A percentile compares a stretch with the other conserved stretches of the same genome.
Evolutionary conservation across 2,113 vertebrate genomes (phyloP).

Genomic region (Halcyon senegalensis): DNA sequence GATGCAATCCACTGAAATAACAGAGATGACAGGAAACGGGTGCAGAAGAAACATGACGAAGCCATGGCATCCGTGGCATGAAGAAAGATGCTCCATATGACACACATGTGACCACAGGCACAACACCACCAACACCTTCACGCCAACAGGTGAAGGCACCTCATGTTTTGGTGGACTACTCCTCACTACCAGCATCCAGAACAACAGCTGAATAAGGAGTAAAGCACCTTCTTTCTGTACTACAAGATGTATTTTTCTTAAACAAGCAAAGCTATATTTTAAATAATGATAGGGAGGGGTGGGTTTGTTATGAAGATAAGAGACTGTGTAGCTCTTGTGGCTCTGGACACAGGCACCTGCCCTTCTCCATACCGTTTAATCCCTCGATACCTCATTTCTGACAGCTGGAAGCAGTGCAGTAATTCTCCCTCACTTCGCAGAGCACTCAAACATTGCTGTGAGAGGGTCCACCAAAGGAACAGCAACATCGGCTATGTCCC

Average conservation of each 20-base stretch:
- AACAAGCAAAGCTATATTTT: neutral
- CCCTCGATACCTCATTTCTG: neutral
- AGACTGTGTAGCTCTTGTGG: neutral
- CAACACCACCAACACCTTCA: neutral
- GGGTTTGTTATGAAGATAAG: neutral
- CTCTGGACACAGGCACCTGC: neutral
- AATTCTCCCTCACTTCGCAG: neutral
- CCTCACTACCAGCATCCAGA: neutral
- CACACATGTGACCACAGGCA: neutral
- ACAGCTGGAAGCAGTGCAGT: fast-evolving
- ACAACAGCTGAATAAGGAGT: neutral
- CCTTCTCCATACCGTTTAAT: neutral
- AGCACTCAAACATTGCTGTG: neutral
- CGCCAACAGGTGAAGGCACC: neutral
- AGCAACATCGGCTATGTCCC: neutral
- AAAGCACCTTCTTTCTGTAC: neutral
- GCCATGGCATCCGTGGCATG: too few relatives aligned
- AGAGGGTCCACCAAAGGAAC: neutral
- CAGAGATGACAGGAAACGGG: neutral
- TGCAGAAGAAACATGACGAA: neutral
- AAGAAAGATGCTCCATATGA: neutral
- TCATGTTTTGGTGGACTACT: neutral
- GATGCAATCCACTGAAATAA: neutral
- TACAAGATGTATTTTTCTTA: neutral
- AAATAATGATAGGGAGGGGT: neutral